Evolutionary conservation across 2,888 invertebrate species (phyloP).

Genomic region (Ochropleura leucogaster): DNA sequence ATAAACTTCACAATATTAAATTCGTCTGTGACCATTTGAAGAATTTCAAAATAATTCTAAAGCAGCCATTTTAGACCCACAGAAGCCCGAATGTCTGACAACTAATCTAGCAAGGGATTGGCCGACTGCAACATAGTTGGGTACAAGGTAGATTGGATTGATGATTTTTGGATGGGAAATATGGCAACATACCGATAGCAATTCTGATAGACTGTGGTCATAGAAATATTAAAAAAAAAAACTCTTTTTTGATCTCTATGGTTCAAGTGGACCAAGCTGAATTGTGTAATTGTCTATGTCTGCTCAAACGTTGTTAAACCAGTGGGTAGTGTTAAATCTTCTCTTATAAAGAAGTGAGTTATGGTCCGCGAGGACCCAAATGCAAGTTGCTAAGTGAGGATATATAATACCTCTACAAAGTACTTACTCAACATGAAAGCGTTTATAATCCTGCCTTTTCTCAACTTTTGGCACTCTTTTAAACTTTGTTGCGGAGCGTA

Average conservation of each 20-base stretch:
- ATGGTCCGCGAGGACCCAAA: not conserved
- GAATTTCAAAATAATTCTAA: too few species aligned
- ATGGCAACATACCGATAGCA: not conserved
- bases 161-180: not conserved
- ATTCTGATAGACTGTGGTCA: not conserved
- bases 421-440: slow-evolving; percentile 12
- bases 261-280: not conserved
- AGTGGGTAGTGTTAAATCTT: not conserved
- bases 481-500: not conserved
- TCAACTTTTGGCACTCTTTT: slow-evolving; percentile 12
- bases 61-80: too few species aligned
- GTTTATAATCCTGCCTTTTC: slow-evolving; percentile 22
- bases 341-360: not conserved
- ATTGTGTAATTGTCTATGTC: not conserved
- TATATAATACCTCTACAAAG: slow-evolving; percentile 21
- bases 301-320: too few species aligned
- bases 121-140: too few species aligned
- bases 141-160: not conserved
- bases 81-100: not conserved
- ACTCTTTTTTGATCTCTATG: too few species aligned
- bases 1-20: too few species aligned
- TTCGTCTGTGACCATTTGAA: too few species aligned
- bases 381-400: not conserved
- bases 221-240: too few species aligned
- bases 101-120: not conserved